Percentiles rank a stretch among this genome's conserved stretches.
phyloP scores from a whole-genome alignment of 2,113 vertebrate genomes.

The Corythornis vintsioides region DNA sequence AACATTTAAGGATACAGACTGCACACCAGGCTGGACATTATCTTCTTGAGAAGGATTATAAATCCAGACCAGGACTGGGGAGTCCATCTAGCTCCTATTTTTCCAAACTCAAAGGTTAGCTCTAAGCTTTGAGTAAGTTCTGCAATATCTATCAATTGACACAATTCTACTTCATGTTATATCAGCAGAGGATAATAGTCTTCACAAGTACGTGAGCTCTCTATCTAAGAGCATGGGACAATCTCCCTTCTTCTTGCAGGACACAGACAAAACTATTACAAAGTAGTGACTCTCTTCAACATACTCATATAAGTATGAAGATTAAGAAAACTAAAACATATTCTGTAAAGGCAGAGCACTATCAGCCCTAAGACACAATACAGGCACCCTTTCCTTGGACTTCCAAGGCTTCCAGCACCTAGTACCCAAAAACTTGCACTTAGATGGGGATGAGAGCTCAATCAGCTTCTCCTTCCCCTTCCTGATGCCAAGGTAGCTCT shows the following conservation, averaged over 20 bases:
- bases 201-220: neutral
- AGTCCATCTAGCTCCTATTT: neutral
- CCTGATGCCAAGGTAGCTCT: neutral
- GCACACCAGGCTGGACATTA: neutral
- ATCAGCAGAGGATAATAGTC: neutral
- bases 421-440: neutral
- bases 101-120: neutral
- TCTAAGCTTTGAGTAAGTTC: neutral
- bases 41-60: neutral
- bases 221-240: neutral
- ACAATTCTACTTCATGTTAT: neutral
- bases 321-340: neutral
- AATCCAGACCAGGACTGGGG: neutral
- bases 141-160: neutral
- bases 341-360: neutral
- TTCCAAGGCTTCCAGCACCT: neutral
- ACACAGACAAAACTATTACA: neutral
- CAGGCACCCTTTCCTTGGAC: neutral
- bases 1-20: neutral
- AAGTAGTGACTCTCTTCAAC: neutral
- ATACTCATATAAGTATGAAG: neutral
- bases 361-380: neutral
- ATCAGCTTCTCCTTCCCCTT: neutral
- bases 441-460: neutral
- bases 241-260: neutral